Base-by-base conservation (phyloP, 1,140 invertebrate genomes). In the Ooceraea biroi region DNA sequence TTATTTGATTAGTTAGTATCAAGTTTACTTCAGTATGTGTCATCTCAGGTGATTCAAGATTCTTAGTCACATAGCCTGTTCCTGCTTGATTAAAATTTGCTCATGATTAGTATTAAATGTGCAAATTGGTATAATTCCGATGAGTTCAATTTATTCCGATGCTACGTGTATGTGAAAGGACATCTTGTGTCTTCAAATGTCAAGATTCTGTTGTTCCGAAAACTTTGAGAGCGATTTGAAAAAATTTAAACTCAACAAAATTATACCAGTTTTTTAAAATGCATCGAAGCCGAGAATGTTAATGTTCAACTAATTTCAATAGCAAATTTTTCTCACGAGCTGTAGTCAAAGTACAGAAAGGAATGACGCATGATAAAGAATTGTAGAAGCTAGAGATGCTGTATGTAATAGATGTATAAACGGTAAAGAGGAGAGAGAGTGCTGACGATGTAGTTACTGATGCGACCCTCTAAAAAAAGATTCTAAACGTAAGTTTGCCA, bases 371-470 rank as follows among this genome's bases (percentile, higher is more conserved):
- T 30, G 82, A 78, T 85, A 60, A 52, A 88, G 63, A 84, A 80
- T 85, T 57, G 36, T 87, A 84, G 82, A 66, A 86, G 19, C 11
- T 76, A 86, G 68, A 19, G 19, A 83, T 88, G 63, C 65, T 71
- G 52, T 55, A 55, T 69, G 71, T 52, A 82, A 22, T 66, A 86
- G 57, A 65, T 71, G 68, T 88, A 88, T 88, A 82, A 85, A 78
- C 58, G 48, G 44, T 89, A 87, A 69, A 82, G 60, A 78, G 36
- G 44, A 83, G 80, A 85, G 63, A 57, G 77, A 46, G 72, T 48
- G 58, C 63, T 78, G 36, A 50, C 63, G 14, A 50, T 57, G 44
- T 85, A 89, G 61, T 66, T 57, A 73, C 46, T 82, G 50, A 58
- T 36, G 71, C 57, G 58, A 55, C 48, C 12, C 44, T 25, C 7